Percentiles rank a stretch among this genome's conserved stretches.
phyloP scores from a whole-genome alignment of 1,140 invertebrate species.

The Brachionus manjavacas region DNA sequence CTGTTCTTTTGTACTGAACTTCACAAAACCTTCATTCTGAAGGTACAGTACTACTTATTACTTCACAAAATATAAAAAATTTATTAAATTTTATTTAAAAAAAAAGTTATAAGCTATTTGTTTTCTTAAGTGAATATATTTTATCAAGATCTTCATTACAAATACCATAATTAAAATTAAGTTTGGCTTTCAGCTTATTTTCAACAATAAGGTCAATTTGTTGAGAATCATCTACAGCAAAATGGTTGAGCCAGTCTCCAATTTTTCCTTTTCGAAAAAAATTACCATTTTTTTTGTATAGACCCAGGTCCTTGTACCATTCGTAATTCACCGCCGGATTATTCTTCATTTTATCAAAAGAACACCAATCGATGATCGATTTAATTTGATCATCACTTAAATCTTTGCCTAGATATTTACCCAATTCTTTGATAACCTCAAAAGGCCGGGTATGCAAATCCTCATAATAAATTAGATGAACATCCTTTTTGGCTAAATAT shows the following conservation, averaged over 20 bases:
- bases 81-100: neutral
- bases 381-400: constrained; percentile 65
- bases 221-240: constrained; percentile 63
- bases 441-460: constrained; percentile 58
- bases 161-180: constrained; percentile 42
- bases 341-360: constrained; percentile 71
- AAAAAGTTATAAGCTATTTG: neutral
- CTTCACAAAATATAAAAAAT: too few species aligned
- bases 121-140: neutral
- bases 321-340: constrained; percentile 63
- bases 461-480: constrained; percentile 61
- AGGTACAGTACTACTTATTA: too few species aligned
- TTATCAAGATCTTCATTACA: neutral
- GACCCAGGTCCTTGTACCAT: constrained; percentile 58
- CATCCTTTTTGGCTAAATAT: constrained; percentile 54
- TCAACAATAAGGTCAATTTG: constrained; percentile 72
- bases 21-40: too few species aligned
- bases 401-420: constrained; percentile 67
- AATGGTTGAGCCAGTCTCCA: constrained; percentile 77
- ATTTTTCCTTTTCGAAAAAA: constrained; percentile 64
- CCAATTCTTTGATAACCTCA: constrained; percentile 62
- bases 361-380: constrained; percentile 68
- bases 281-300: constrained; percentile 53
- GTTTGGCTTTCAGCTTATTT: constrained; percentile 58
- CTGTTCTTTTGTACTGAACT: too few species aligned